Base-by-base conservation (phyloP, 2,888 invertebrate genomes). In the Xestia sexstrigata region DNA sequence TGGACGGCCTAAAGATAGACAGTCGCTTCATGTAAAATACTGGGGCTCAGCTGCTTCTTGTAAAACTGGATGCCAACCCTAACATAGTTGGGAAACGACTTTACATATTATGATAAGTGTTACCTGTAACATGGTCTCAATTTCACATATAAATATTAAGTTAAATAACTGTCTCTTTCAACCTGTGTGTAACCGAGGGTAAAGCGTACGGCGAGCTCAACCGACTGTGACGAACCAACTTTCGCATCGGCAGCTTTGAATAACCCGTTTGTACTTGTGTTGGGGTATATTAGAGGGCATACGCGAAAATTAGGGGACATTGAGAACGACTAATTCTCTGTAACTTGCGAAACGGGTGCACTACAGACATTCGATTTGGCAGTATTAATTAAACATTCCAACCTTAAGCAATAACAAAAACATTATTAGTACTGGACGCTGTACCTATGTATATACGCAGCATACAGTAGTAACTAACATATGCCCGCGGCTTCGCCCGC, bases 241-340 rank as follows among this genome's bases (percentile, higher is more conserved):
- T 70, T 79, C 85, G 39, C 78, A 49, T 82, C 82, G 65, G 45
- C 76, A 55, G 70, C 74, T 72, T 35, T 39, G 55, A 76, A 82
- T 82, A 72, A 30, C 52, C n/a, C 7, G 55, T 30, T 47, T 68
- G 62, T 77, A 35, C 30, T 42, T 58, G 20, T 47, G 23, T 26
- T 55, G 8, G 49, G 45, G 8, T 20, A 72, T 23, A 81, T 76
- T 66, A 78, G 58, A 52, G 72, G 66, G 20, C 11, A 20, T 0
- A 2, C 2, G 5, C 1, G 35, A 67, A 55, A 45, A 35, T 71
- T 79, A 52, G 58, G 39, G 58, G 15, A 76, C 45, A 23, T 62
- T 62, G 20, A 11, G 62, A 62, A 62, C 65, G 4, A 65, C 42
- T 4, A 42, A 65, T 42, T n/a, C 8, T 15, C 13, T 42, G n/a